Base-by-base conservation (phyloP, 2,888 invertebrate species). In the Trilocha varians region DNA sequence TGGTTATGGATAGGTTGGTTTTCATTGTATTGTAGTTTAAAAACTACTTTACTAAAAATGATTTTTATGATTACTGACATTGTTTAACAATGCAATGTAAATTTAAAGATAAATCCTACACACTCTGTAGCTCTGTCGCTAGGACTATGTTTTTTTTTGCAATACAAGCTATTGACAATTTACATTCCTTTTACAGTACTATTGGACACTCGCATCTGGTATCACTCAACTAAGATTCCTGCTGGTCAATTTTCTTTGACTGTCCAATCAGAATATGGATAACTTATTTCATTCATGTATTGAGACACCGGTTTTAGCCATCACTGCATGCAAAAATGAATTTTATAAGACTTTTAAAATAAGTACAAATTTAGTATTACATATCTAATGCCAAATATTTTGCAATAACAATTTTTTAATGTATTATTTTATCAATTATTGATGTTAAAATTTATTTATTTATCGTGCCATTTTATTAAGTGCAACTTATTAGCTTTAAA, bases 141-240 rank as follows among this genome's bases (percentile, higher is more conserved):
- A 6, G 9, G 15, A 35, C 35, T 1, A 35, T 15, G 5, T 11
- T 6, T 13, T 11, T 13, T n/a, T 9, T 13, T 6, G 13, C 13
- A 5, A n/a, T 13, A 34, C 34, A 17, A 39, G n/a, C 35, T 13
- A 15, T 32, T 45, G 17, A 38, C 36, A n/a, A 33, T 57, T 77
- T 14, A n/a, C 6, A 32, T 39, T 39, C 41, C 46, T 46, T 45
- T 82, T 88, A 48, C 78, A 92, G 93, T 97, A 45, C 86, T 97
- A 44, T 84, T 97, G 40, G 96, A 97, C 65, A 97, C 97, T 0
- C 90, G 96, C 55, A 88, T 94, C 47, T 97, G 97, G 97, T 97
- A 96, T 70, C 96, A 97, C 71, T 90, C 93, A 40, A 97, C 97
- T 32, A 90, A 88, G 53, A 93, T 96, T 43, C 89, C 92, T 36